Evolutionary conservation across 2,113 vertebrate species (phyloP).

Genomic region (Xiphophorus hellerii): DNA sequence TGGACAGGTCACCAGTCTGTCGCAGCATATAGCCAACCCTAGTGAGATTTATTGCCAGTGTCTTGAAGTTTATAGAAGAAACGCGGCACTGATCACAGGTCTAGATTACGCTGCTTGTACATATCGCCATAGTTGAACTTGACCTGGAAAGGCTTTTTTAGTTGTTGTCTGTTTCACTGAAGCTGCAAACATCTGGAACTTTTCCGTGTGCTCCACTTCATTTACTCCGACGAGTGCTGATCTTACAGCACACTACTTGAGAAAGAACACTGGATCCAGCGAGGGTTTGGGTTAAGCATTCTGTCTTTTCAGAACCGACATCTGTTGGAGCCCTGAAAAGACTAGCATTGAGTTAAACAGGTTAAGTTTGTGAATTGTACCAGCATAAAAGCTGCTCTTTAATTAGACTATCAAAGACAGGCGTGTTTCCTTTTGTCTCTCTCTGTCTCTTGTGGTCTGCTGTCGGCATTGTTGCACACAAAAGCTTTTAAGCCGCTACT

Average conservation of each 20-base stretch:
- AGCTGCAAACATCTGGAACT: not conserved
- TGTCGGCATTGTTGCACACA: slow-evolving; percentile 35
- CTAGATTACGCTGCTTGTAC: not conserved
- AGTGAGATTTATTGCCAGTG: not conserved
- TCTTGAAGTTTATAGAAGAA: not conserved
- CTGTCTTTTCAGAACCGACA: too few species aligned
- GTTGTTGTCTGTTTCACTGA: not conserved
- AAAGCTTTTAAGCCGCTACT: slow-evolving; percentile 55
- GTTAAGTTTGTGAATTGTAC: slow-evolving; percentile 17
- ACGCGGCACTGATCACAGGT: not conserved
- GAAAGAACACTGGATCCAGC: too few species aligned
- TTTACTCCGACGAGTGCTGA: not conserved
- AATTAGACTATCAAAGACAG: slow-evolving; percentile 52
- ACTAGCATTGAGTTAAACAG: not conserved
- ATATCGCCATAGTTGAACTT: not conserved
- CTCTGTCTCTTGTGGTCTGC: slow-evolving; percentile 41
- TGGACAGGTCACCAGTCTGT: too few species aligned
- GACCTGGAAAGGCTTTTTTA: not conserved
- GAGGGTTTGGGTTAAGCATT: too few species aligned
- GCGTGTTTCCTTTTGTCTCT: slow-evolving; percentile 31
- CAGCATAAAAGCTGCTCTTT: slow-evolving; percentile 39
- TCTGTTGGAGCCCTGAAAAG: too few species aligned
- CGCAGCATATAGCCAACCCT: too few species aligned
- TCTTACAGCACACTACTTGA: too few species aligned
- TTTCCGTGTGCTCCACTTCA: not conserved